Evolutionary conservation across 1,140 invertebrate genomes (phyloP), one percentile per base, ranked within the genome.

Genomic region (Drosophila equinoxialis): DNA sequence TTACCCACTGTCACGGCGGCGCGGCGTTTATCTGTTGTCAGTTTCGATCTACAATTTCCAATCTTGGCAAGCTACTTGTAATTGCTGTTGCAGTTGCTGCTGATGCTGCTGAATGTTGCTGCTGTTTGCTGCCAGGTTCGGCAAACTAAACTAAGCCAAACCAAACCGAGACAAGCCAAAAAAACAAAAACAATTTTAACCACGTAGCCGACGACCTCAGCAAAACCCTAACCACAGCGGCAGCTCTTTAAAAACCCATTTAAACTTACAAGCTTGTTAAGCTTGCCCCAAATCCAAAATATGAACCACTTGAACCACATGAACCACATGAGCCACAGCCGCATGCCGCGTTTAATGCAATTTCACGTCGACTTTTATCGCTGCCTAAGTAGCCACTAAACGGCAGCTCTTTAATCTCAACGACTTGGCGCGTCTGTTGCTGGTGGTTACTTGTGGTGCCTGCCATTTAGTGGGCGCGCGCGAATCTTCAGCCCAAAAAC

Each of bases 401-500:
- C 84, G 84, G 85, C 85, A 89, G 84, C 84, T 89, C 85, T 90
- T 89, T 89, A 89, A 89, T 89, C 84, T 89, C 74, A 89, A 89
- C 77, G 80, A 87, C 69, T 74, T 80, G 71, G 79, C 79, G 79
- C 79, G 77, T 66, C 65, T 57, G 35, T 35, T 35, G 30, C 30
- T 58, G 17, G 7, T 33, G 39, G 30, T 30, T 30, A 6, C 17
- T 20, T 45, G 42, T 48, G 7, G 1, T 33, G 26, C 8, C 35
- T 23, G 45, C 45, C 45, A 51, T 51, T 51, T 51, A 51, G 45
- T 51, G 45, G 45, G 45, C 59, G 20, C 41, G 37, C 26, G 30
- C 57, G 35, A 58, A 37, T 37, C 57, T 17, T 20, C 57, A 59
- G 11, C 57, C 57, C 57, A 35, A 59, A 30, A 48, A 85, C 81